Base-by-base conservation (phyloP, 2,888 invertebrate genomes). In the Drosophila flavopinicola region DNA sequence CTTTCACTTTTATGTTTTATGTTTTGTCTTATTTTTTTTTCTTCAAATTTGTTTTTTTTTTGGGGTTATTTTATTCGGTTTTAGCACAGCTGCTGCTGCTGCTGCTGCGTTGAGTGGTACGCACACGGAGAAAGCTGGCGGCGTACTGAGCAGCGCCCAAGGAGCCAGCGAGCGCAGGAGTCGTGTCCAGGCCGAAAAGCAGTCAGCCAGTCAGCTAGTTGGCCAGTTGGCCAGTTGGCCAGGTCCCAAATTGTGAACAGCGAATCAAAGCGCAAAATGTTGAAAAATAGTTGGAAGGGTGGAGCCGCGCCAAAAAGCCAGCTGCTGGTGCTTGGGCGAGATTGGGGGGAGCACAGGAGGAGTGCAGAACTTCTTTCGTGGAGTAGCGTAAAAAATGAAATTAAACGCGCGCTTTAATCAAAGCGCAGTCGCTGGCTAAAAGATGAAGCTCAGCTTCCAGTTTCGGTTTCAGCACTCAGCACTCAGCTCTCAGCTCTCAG, bases 301-400 rank as follows among this genome's bases (percentile, higher is more conserved):
- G 85, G 83, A 82, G 83, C 58, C 75, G 67, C 41, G 38, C 35
- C 59, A 41, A 58, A 49, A 29, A 30, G 11, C 25, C 15, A n/a
- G 25, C 35, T 41, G 6, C n/a, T 3, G n/a, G 6, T 10, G 48
- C 33, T n/a, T n/a, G n/a, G 15, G n/a, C 17, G 5, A 23, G 27
- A 30, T 23, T 13, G 23, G 13, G 23, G 30, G 10, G 32, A n/a
- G n/a, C n/a, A n/a, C n/a, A n/a, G 15, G 20, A 24, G 42, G 44
- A 7, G 17, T 33, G 45, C 38, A 35, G 39, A 38, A 52, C 33
- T 49, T 67, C 38, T 42, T 33, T 47, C 6, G 44, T 30, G 66
- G 80, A 87, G 87, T 85, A 85, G 87, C 87, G 83, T 87, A 87
- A 84, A 87, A 87, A 87, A 87, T 87, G 83, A 87, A 87, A 84